A percentile compares a stretch with the other conserved stretches of the same genome.
These are phyloP conservation scores for Uropsilus gracilis DNA, from an alignment of 2,113 vertebrate genomes.

Conservation along the genomic window DNA sequence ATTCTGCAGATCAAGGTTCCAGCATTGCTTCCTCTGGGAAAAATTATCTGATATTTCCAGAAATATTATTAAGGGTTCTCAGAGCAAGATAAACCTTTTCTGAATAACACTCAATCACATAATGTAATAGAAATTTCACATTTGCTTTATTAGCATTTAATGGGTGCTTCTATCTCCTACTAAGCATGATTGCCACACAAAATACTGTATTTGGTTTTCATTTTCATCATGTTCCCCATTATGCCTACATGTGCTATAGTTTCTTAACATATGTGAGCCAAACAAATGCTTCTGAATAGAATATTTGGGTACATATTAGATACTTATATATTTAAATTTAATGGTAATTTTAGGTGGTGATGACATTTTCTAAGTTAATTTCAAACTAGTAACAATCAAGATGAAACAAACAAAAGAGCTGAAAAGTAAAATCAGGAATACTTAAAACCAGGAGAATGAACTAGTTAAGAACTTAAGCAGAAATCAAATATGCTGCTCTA, in stretches of 20 bases:
- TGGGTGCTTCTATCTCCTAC: neutral
- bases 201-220: neutral
- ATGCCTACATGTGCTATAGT: neutral
- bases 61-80: neutral
- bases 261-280: neutral
- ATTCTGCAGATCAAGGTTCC: neutral
- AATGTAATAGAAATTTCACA: neutral
- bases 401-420: neutral
- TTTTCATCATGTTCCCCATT: constrained; percentile 24
- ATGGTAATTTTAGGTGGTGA: neutral
- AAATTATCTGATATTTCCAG: neutral
- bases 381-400: neutral
- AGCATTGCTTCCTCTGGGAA: constrained; percentile 9
- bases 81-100: neutral
- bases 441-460: neutral
- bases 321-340: neutral
- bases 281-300: constrained; percentile 24
- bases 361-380: constrained; percentile 24
- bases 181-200: neutral
- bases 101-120: neutral
- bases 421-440: neutral
- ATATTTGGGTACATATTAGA: neutral
- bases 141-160: constrained; percentile 2
- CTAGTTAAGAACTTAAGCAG: constrained; percentile 27
- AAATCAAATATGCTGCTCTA: neutral